Evolutionary conservation across 53 echinoderm and acorn worm species (phyloP), one percentile per base, ranked within the genome.

Genomic region (Stichopus horrens): DNA sequence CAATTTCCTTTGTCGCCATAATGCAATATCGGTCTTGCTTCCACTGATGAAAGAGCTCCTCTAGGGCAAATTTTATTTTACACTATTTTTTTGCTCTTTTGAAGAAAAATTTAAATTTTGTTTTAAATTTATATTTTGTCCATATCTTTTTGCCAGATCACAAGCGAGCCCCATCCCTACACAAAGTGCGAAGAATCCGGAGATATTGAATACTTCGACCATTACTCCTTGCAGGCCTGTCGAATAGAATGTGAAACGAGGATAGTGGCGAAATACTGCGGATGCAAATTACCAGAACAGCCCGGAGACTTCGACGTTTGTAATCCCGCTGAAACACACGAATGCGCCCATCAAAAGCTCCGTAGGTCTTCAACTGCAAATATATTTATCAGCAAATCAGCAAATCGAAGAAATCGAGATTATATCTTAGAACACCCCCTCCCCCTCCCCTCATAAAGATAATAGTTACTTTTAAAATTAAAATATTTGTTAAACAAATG

Each of bases 221-320:
- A 93, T 74, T 97, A 97, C 88, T 94, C 95, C 6, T 89, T 97
- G 4, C 93, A 93, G 74, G 98, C 94, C 8, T 97, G 98, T 66
- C 94, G 98, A 13, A 97, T 97, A 55, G 98, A 97, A 79, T 97
- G 95, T 58, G 98, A 97, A 59, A 97, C 98, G 9, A 66, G 80
- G 16, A 76, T 93, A 5, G 93, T 97, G 9, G 83, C 88, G 13
- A 82, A 52, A 52, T 37, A 94, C 71, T 97, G 98, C 23, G 92
- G 89, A 5, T 97, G 98, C 63, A 89, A 89, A 52, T 92, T 97
- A 37, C 93, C 93, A n/a, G 95, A 97, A 77, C 95, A 95, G 57
- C 98, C 98, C 0, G 95, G 95, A 0, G 76, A 89, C 67, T 83
- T 21, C 20, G 74, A 75, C 7, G 95, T 95, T 23, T 97, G 98